These are phyloP conservation scores for Ophion costatus DNA, from an alignment of 2,888 invertebrate species.

Conservation along the genomic window DNA sequence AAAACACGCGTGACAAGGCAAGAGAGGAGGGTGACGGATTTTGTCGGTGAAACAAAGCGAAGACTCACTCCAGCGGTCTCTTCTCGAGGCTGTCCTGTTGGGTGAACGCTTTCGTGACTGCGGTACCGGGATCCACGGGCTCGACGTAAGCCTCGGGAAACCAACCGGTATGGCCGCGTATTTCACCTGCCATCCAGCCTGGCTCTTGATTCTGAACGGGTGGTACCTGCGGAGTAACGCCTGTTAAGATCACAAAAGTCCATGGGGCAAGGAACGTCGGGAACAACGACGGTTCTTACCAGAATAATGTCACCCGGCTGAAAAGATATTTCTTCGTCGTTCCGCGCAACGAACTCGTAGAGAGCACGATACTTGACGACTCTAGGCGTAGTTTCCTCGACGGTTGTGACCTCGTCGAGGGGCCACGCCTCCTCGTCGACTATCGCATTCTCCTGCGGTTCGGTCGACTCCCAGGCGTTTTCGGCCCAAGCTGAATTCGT, in stretches of 20 bases:
- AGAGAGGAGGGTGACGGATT: not conserved
- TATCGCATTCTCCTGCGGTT: conserved; percentile 80
- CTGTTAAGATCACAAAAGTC: not conserved
- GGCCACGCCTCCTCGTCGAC: conserved; percentile 83
- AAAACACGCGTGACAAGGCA: conserved; percentile 16
- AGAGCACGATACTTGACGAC: conserved; percentile 93
- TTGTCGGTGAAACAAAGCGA: not conserved
- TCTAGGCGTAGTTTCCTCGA: conserved; percentile 83
- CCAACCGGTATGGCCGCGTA: conserved; percentile 96
- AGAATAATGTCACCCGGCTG: conserved; percentile 96
- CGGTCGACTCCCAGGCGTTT: conserved; percentile 85
- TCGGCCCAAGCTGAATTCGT: conserved; percentile 87
- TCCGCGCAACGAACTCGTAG: conserved; percentile 96
- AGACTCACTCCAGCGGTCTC: conserved; percentile 85
- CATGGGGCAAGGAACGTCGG: too few species aligned
- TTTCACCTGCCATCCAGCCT: conserved; percentile 98
- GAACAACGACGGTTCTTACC: conserved; percentile 84
- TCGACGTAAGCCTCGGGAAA: conserved; percentile 98
- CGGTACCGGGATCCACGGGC: conserved; percentile 86
- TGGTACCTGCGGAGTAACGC: conserved; percentile 84
- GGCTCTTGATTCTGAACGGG: conserved; percentile 95
- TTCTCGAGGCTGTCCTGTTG: conserved; percentile 81
- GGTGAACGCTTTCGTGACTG: conserved; percentile 79
- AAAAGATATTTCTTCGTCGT: conserved; percentile 96
- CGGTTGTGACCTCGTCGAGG: conserved; percentile 73